Evolutionary conservation across 2,888 invertebrate genomes (phyloP).

Genomic region (Atrina japonica): DNA sequence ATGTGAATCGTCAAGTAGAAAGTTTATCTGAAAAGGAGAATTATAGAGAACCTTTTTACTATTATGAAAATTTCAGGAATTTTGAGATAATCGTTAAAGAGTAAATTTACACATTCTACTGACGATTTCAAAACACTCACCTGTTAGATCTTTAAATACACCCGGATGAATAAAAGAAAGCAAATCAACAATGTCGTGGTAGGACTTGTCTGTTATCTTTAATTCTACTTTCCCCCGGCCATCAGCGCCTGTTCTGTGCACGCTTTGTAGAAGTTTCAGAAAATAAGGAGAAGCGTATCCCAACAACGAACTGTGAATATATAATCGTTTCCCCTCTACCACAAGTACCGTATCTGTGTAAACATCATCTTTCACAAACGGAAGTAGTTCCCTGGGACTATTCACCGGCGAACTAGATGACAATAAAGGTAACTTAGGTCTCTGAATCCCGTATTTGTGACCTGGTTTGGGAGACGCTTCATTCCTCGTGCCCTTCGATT

Average conservation of each 20-base stretch:
- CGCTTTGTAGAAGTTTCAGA: slow-evolving; percentile 22
- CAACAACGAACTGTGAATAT: slow-evolving; percentile 28
- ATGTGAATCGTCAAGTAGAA: no score
- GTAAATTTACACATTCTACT: no score
- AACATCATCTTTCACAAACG: slow-evolving; percentile 29
- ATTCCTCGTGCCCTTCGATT: no score
- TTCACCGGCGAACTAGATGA: no score
- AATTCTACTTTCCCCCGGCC: slow-evolving; percentile 14
- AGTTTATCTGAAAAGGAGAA: no score
- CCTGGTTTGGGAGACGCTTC: no score
- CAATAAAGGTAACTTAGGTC: no score
- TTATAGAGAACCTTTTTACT: no score
- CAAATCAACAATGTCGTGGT: slow-evolving; percentile 32
- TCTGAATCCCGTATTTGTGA: no score
- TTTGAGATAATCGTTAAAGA: background rate
- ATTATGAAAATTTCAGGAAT: no score
- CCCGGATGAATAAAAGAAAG: slow-evolving; percentile 34
- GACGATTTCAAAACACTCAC: slow-evolving; percentile 1
- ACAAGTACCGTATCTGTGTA: slow-evolving; percentile 34
- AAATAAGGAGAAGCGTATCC: slow-evolving; percentile 33
- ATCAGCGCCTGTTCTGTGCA: slow-evolving; percentile 1
- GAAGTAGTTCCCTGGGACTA: no score
- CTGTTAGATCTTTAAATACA: slow-evolving; percentile 28
- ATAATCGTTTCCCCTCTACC: slow-evolving; percentile 30
- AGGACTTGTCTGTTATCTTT: slow-evolving; percentile 27